Evolutionary conservation across 2,113 vertebrate genomes (phyloP).

Genomic region (Hemibagrus wyckioides): DNA sequence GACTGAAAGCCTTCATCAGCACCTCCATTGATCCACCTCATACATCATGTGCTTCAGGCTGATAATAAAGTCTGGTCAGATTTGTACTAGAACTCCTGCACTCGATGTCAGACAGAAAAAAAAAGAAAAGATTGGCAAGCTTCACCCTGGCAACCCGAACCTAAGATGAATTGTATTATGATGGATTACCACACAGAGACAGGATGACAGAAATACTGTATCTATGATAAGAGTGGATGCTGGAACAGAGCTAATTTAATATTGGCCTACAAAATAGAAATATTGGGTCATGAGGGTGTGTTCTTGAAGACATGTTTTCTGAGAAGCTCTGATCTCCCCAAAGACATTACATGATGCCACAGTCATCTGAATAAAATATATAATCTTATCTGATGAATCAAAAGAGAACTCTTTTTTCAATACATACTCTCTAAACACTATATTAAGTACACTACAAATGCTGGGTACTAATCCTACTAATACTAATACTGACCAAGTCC

Average conservation of each 20-base stretch:
- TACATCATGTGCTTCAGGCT: conserved; percentile 53
- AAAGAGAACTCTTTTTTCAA: neutral
- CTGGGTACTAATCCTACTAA: too few species aligned
- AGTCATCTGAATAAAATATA: neutral
- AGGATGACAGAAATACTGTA: conserved; percentile 46
- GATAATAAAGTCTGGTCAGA: conserved; percentile 53
- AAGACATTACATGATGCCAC: neutral
- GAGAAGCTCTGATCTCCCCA: neutral
- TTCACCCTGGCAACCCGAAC: conserved; percentile 52
- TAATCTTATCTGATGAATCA: neutral
- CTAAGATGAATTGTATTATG: conserved; percentile 22
- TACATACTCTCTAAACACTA: neutral
- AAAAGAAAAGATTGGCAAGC: conserved; percentile 58
- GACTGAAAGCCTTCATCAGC: neutral
- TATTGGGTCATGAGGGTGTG: neutral
- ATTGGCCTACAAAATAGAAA: neutral
- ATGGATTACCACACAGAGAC: conserved; percentile 52
- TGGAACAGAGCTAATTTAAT: conserved; percentile 5
- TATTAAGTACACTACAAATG: too few species aligned
- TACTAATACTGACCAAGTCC: too few species aligned
- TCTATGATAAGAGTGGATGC: conserved; percentile 49
- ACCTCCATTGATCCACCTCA: conserved; percentile 32
- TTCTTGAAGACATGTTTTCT: neutral
- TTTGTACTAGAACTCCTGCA: conserved; percentile 42
- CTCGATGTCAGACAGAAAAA: neutral